These are phyloP conservation scores for Agapornis canus DNA, from an alignment of 2,797 vertebrate species.

Conservation along the genomic window DNA sequence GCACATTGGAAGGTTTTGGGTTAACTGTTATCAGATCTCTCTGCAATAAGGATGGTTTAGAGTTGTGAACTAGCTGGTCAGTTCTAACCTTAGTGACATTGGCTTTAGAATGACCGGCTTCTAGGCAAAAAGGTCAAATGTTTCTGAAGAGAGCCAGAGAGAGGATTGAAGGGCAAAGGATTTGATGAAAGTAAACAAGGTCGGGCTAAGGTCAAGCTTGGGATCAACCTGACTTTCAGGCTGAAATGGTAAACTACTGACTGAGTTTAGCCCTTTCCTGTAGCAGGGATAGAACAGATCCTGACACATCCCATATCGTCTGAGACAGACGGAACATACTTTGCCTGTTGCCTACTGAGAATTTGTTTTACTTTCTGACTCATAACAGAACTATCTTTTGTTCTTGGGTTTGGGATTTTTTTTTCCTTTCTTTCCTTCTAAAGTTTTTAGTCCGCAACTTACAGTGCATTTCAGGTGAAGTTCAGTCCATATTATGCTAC, in stretches of 20 bases:
- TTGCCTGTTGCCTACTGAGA: conserved; percentile 5
- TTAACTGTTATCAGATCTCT: neutral
- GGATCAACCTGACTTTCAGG: conserved; percentile 62
- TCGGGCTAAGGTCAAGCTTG: conserved; percentile 61
- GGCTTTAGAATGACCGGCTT: conserved; percentile 6
- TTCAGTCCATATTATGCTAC: neutral
- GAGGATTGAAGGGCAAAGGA: conserved; percentile 26
- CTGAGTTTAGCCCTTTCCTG: conserved; percentile 58
- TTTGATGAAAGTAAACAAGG: conserved; percentile 57
- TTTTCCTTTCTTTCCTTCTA: neutral
- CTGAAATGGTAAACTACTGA: conserved; percentile 66
- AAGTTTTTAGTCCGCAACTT: conserved; percentile 2
- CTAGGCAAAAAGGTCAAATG: conserved; percentile 51
- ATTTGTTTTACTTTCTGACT: conserved; percentile 43
- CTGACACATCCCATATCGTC: conserved; percentile 60
- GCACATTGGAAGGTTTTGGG: neutral
- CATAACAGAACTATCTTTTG: neutral
- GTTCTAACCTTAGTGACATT: neutral
- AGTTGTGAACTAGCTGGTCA: neutral
- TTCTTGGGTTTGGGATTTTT: neutral
- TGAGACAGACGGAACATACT: conserved; percentile 37
- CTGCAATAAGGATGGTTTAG: neutral
- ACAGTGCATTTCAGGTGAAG: neutral
- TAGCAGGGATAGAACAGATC: conserved; percentile 26
- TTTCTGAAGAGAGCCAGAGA: conserved; percentile 31